phyloP scores from a whole-genome alignment of 2,797 vertebrate genomes.

The Otolemur crassicaudatus region DNA sequence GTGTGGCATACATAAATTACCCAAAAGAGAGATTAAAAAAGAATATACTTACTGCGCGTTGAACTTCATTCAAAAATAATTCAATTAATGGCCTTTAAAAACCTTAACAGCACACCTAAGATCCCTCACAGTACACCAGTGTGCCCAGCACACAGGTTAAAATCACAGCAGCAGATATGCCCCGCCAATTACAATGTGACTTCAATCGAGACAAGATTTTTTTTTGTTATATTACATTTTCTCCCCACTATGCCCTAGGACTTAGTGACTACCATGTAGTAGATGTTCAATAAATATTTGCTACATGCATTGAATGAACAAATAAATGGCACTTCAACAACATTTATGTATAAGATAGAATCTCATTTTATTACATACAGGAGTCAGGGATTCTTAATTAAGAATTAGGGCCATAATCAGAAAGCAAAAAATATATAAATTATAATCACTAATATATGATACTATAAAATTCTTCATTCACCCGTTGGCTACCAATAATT shows the following conservation, averaged over 20 bases:
- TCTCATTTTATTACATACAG: neutral
- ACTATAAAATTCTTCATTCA: neutral
- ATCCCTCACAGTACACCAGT: too few relatives aligned
- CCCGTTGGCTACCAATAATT: neutral
- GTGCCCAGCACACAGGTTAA: too few relatives aligned
- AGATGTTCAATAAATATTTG: neutral
- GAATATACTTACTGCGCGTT: too few relatives aligned
- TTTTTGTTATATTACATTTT: neutral
- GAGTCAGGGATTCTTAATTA: neutral
- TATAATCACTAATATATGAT: neutral
- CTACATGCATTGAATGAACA: neutral
- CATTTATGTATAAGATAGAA: neutral
- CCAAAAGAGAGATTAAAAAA: too few relatives aligned
- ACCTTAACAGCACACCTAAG: too few relatives aligned
- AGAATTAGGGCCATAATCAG: neutral
- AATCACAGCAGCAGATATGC: neutral
- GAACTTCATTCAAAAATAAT: too few relatives aligned
- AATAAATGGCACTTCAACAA: neutral
- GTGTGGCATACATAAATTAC: too few relatives aligned
- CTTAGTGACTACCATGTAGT: neutral
- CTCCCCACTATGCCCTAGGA: neutral
- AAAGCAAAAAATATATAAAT: neutral
- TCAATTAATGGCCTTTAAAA: too few relatives aligned
- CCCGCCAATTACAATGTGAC: neutral
- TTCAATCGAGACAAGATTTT: neutral